Evolutionary conservation across 2,888 invertebrate species (phyloP), one percentile per base, ranked within the genome.

Genomic region (Lithosia quadra): DNA sequence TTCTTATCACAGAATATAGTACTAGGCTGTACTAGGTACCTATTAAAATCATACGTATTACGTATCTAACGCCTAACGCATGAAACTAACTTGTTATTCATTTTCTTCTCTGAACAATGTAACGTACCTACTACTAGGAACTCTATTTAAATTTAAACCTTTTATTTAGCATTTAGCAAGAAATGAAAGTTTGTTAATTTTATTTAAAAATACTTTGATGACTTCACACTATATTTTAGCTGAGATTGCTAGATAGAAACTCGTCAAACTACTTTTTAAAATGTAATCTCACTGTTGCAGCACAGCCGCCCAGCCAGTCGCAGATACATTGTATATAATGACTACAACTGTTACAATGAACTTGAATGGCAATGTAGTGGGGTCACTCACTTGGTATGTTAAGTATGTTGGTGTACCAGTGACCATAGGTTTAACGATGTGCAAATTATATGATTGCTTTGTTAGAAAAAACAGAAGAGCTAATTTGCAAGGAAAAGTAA

Each of bases 401-500:
- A 92, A 90, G 80, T 92, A 90, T 75, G 73, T 94, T 65, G 92
- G 91, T 67, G 69, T 92, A 67, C 90, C 94, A 24, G 49, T 94
- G 72, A 80, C 88, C n/a, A 68, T 92, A 28, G 88, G 89, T 56
- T 72, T 88, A 55, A 84, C 88, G n/a, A 87, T 93, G 83, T 90
- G 82, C 69, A 86, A 85, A 63, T 72, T 93, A 71, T 83, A 83
- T 67, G 78, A 80, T 58, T 82, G 83, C 73, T 79, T 95, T 62
- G 86, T 87, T 74, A 89, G 88, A 60, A 92, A 89, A 78, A 94
- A 90, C 78, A 88, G 90, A 71, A 91, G 93, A 74, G 89, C 91
- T 68, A 86, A 88, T 15, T 85, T 96, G 69, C 82, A 91, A 77
- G 95, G 95, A 81, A 96, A 96, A 90, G 94, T 92, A 84, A 68